Conservation (phyloP, 2,888 invertebrate genomes). For the Gasteruption jaculator region DNA sequence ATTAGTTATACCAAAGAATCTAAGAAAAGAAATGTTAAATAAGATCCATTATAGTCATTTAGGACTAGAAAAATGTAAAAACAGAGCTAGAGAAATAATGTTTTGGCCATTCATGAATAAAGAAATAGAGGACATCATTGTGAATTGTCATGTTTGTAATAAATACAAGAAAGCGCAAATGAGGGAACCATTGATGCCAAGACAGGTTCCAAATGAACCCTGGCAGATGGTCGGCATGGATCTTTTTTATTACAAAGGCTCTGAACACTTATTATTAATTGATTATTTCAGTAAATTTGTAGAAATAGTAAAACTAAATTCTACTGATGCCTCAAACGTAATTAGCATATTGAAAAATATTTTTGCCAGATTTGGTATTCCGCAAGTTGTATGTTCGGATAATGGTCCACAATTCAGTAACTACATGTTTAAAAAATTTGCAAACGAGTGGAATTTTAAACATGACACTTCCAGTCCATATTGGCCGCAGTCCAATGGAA, state of each 20-base stretch:
- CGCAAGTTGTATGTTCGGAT: slow-evolving; percentile 17
- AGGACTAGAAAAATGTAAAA: slow-evolving; percentile 27
- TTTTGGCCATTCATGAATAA: slow-evolving; percentile 30
- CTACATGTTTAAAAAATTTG: slow-evolving; percentile 17
- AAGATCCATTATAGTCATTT: slow-evolving; percentile 30
- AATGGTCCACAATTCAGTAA: slow-evolving; percentile 21
- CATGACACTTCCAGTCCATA: slow-evolving; percentile 17
- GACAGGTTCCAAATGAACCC: slow-evolving; percentile 8
- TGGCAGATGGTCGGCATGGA: slow-evolving; percentile 14
- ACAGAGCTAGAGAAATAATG: slow-evolving; percentile 23
- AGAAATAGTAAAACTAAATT: slow-evolving; percentile 9
- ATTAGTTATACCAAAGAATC: slow-evolving; percentile 22
- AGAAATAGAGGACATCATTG: slow-evolving; percentile 25
- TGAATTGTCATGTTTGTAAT: slow-evolving; percentile 22
- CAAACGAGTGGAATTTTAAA: slow-evolving; percentile 18
- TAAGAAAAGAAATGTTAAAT: slow-evolving; percentile 24
- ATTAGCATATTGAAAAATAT: slow-evolving; percentile 10
- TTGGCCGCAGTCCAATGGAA: slow-evolving; percentile 22
- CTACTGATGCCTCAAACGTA: background rate
- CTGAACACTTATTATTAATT: slow-evolving; percentile 1
- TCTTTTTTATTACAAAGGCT: slow-evolving; percentile 9
- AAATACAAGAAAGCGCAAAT: slow-evolving; percentile 20
- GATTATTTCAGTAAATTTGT: slow-evolving; percentile 16
- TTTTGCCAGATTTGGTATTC: slow-evolving; percentile 18
- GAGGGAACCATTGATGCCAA: slow-evolving; percentile 11